phyloP scores from a whole-genome alignment of 1,140 invertebrate genomes.

The Ganaspis sp. region DNA sequence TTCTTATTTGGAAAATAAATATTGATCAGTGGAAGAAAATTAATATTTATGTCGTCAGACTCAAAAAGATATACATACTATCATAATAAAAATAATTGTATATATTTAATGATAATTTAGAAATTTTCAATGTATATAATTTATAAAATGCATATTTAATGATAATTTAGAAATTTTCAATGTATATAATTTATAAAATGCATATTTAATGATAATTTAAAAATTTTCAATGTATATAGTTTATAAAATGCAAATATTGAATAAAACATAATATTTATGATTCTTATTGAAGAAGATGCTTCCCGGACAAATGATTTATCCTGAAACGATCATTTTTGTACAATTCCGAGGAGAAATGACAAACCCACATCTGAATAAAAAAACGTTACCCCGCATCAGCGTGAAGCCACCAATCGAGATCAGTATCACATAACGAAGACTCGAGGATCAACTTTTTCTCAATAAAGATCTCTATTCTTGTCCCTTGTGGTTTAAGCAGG shows the following conservation, averaged over 20 bases:
- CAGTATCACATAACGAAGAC: background rate
- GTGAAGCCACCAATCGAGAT: constrained; percentile 14
- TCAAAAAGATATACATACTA: no score
- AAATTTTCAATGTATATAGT: no score
- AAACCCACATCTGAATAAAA: background rate
- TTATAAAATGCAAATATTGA: background rate
- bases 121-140: no score
- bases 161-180: no score
- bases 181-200: no score
- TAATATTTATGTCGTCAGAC: no score
- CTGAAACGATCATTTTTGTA: background rate
- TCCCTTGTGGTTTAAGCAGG: constrained; percentile 2
- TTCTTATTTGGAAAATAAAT: background rate
- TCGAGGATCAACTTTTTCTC: constrained; percentile 19
- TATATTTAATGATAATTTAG: no score
- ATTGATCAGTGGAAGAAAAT: no score
- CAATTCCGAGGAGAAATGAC: background rate
- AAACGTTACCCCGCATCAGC: constrained; percentile 9
- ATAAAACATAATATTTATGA: background rate
- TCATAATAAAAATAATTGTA: no score
- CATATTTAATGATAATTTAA: no score
- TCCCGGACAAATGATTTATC: background rate
- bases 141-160: no score
- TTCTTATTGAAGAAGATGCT: background rate
- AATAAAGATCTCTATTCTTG: background rate